Percentiles rank a stretch among this genome's conserved stretches.
Evolutionary conservation across 2,888 invertebrate species (phyloP).

Genomic region (Brachyptera risi): DNA sequence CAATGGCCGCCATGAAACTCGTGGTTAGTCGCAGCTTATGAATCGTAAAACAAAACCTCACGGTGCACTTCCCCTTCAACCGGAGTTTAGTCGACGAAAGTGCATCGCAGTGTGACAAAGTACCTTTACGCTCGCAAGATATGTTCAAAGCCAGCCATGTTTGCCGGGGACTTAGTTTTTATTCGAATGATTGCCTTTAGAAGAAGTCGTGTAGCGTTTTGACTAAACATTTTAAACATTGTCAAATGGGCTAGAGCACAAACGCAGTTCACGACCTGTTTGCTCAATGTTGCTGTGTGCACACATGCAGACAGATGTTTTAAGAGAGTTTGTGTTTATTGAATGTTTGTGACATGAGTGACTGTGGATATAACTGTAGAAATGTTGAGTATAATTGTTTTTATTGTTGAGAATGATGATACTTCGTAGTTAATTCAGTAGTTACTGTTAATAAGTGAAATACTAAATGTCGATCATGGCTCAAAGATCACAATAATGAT

Average conservation of each 20-base stretch:
- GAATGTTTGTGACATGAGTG: background rate
- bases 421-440: conserved; percentile 1
- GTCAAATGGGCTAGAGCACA: background rate
- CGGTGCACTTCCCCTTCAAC: background rate
- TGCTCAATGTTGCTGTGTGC: conserved; percentile 25
- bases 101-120: conserved; percentile 11
- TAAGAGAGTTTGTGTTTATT: background rate
- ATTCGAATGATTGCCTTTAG: conserved; percentile 12
- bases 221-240: background rate
- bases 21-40: conserved; percentile 29
- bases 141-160: conserved; percentile 12
- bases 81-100: background rate
- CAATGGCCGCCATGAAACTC: background rate
- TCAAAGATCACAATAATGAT: conserved; percentile 18
- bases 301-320: background rate
- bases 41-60: background rate
- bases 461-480: conserved; percentile 20
- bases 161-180: conserved; percentile 20
- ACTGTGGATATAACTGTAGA: background rate
- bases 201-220: background rate
- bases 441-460: conserved; percentile 6
- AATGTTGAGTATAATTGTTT: background rate
- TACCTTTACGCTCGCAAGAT: conserved; percentile 13
- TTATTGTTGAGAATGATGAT: background rate
- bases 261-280: conserved; percentile 29